Evolutionary conservation across 2,113 vertebrate genomes (phyloP).

Genomic region (Gavialis gangeticus): DNA sequence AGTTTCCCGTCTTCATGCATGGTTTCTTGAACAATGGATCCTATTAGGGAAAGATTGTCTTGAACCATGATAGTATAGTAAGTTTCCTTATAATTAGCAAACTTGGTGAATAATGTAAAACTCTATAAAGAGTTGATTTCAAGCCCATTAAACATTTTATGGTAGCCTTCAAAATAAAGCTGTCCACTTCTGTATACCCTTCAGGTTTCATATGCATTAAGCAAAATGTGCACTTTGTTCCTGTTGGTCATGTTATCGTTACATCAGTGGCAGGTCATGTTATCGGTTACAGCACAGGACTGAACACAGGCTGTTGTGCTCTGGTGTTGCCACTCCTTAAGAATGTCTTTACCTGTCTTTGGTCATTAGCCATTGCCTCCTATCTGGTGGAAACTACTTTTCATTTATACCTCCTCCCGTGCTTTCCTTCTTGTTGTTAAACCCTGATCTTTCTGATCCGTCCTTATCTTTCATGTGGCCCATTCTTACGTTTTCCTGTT

Average conservation of each 20-base stretch:
- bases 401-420: not conserved
- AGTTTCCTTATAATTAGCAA: constrained; percentile 67
- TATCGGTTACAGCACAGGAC: constrained; percentile 35
- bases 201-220: constrained; percentile 3
- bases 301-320: not conserved
- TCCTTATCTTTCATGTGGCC: not conserved
- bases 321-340: not conserved
- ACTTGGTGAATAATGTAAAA: constrained; percentile 68
- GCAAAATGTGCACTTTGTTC: constrained; percentile 43
- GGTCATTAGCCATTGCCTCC: not conserved
- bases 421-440: not conserved
- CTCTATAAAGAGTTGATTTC: constrained; percentile 33
- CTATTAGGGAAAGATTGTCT: constrained; percentile 46
- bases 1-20: not conserved
- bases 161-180: constrained; percentile 59
- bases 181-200: constrained; percentile 27
- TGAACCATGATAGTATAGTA: constrained; percentile 29
- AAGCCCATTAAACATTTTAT: constrained; percentile 32
- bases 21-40: constrained; percentile 29
- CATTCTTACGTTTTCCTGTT: not conserved
- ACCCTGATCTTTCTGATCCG: constrained; percentile 8
- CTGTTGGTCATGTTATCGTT: not conserved
- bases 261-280: no score
- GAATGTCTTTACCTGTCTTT: not conserved
- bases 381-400: not conserved